phyloP scores from a whole-genome alignment of 2,797 vertebrate genomes.

The Hoplostethus mediterraneus region DNA sequence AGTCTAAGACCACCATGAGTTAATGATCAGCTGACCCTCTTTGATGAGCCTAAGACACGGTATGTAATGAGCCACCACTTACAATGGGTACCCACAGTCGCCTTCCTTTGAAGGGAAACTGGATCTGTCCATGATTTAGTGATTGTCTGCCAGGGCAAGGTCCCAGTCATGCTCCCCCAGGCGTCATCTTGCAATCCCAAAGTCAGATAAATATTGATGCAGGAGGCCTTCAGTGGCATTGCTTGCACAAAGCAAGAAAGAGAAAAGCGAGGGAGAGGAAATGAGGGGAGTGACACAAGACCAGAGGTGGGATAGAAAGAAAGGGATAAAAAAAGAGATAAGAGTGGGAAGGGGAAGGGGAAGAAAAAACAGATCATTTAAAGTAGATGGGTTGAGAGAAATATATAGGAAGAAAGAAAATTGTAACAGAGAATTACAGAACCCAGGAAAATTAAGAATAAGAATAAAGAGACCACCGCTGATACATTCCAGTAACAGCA shows the following conservation, averaged over 20 bases:
- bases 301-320: conserved; percentile 32
- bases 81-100: not conserved
- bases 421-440: conserved; percentile 1
- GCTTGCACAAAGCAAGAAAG: conserved; percentile 42
- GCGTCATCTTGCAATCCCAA: conserved; percentile 53
- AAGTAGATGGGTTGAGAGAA: conserved; percentile 20
- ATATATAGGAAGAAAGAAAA: conserved; percentile 28
- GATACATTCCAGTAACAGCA: conserved; percentile 62
- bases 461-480: conserved; percentile 9
- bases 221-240: conserved; percentile 48
- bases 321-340: conserved; percentile 34
- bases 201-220: conserved; percentile 72
- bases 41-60: conserved; percentile 35
- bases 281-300: conserved; percentile 50
- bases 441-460: conserved; percentile 13
- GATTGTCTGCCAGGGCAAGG: conserved; percentile 56
- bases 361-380: conserved; percentile 34
- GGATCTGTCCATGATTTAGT: conserved; percentile 50
- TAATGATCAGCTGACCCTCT: conserved; percentile 1
- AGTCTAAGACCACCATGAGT: not conserved
- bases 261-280: conserved; percentile 43
- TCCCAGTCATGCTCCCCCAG: conserved; percentile 55
- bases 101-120: not conserved
- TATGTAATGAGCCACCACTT: conserved; percentile 38
- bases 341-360: conserved; percentile 1